Percentiles rank a stretch among this genome's conserved stretches.
phyloP scores from a whole-genome alignment of 1,140 invertebrate species.

The Meteorus sp. region DNA sequence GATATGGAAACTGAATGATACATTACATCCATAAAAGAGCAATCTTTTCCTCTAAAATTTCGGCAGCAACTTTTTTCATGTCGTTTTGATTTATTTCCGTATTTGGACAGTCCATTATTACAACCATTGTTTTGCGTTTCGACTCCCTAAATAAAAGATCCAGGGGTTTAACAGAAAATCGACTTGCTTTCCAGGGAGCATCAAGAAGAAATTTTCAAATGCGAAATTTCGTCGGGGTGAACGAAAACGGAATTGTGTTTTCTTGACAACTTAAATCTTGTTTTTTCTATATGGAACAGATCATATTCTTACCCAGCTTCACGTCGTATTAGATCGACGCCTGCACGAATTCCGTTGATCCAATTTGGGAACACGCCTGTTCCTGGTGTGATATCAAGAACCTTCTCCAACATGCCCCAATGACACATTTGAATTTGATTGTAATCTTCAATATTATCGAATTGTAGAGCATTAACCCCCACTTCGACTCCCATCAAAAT shows the following conservation, averaged over 20 bases:
- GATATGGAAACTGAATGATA: too few relatives aligned
- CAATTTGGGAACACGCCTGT: constrained; percentile 32
- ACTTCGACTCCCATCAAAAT: constrained; percentile 36
- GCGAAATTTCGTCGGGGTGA: too few relatives aligned
- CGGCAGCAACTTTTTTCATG: too few relatives aligned
- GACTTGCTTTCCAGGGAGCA: too few relatives aligned
- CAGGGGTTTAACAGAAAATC: background rate
- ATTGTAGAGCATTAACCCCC: constrained; percentile 20
- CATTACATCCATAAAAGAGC: too few relatives aligned
- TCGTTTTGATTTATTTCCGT: too few relatives aligned
- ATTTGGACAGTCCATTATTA: too few relatives aligned
- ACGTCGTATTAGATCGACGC: constrained; percentile 28
- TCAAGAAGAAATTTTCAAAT: too few relatives aligned
- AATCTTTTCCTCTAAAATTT: constrained; percentile 1
- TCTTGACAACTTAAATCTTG: background rate
- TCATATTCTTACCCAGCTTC: constrained; percentile 31
- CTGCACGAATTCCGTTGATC: constrained; percentile 32
- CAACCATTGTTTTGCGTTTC: too few relatives aligned
- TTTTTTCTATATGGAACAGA: background rate
- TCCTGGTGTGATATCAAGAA: constrained; percentile 26
- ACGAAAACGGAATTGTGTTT: background rate
- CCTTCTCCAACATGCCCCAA: constrained; percentile 35
- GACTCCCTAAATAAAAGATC: too few relatives aligned
- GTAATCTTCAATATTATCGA: background rate
- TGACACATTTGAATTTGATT: constrained; percentile 26